Percentiles rank a stretch among this genome's conserved stretches.
phyloP scores from a whole-genome alignment of 2,113 vertebrate genomes.

The Cebus imitator region DNA sequence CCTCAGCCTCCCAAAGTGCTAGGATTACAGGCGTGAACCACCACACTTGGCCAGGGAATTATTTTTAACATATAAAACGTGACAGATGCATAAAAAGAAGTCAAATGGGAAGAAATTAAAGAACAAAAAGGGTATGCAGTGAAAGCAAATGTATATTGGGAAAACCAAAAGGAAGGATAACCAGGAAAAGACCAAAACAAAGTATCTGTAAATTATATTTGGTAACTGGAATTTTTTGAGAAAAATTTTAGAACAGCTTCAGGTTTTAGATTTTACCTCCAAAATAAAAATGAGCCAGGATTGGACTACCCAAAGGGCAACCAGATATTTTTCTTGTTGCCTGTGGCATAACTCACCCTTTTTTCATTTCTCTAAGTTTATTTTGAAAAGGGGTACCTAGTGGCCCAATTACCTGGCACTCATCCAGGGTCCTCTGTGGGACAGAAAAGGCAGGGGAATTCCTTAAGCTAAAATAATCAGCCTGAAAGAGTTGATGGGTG shows the following conservation, averaged over 20 bases:
- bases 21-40: no score
- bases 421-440: neutral
- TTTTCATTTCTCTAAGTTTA: neutral
- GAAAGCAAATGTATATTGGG: neutral
- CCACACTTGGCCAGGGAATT: neutral
- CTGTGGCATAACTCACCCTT: neutral
- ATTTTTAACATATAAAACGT: neutral
- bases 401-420: neutral
- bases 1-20: no score
- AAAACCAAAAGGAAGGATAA: neutral
- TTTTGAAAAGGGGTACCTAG: neutral
- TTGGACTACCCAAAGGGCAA: neutral
- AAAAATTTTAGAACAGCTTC: neutral
- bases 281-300: neutral
- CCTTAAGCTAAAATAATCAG: neutral
- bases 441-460: neutral
- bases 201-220: neutral
- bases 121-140: neutral
- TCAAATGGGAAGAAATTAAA: neutral
- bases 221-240: neutral
- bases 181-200: neutral
- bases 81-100: neutral
- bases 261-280: slow-evolving; percentile 3
- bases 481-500: neutral
- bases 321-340: neutral